phyloP scores from a whole-genome alignment of 64 coral and sea anemone species.

The Dendronephthya gigantea region DNA sequence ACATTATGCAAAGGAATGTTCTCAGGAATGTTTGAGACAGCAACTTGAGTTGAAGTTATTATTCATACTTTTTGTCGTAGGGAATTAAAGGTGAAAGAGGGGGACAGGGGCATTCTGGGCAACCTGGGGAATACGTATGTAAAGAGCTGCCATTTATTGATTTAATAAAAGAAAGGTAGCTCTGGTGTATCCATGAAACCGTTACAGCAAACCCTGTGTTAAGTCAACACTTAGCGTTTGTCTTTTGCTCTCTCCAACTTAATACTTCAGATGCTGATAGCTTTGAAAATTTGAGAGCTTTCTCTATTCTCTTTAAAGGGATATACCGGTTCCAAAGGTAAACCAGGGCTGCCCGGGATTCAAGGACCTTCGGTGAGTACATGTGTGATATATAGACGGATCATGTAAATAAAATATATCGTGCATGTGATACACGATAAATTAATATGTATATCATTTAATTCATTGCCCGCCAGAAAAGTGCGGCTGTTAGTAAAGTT shows the following conservation, averaged over 20 bases:
- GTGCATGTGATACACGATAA: no score
- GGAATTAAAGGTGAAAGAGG: background rate
- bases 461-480: no score
- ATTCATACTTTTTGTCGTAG: background rate
- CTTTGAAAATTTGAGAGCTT: background rate
- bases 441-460: no score
- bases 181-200: background rate
- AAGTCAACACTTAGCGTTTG: no score
- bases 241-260: no score
- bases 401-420: no score
- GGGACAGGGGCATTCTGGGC: background rate
- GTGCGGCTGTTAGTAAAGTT: no score
- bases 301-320: background rate
- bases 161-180: background rate
- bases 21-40: no score
- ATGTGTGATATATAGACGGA: background rate
- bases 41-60: no score
- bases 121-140: background rate
- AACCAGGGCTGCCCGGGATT: background rate
- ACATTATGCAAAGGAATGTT: background rate
- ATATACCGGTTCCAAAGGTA: background rate
- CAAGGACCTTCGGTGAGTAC: background rate
- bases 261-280: no score
- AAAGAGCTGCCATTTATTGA: no score
- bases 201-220: no score